These are phyloP conservation scores for Trigoniulus corallinus DNA, from an alignment of 1,140 invertebrate species.

Conservation along the genomic window DNA sequence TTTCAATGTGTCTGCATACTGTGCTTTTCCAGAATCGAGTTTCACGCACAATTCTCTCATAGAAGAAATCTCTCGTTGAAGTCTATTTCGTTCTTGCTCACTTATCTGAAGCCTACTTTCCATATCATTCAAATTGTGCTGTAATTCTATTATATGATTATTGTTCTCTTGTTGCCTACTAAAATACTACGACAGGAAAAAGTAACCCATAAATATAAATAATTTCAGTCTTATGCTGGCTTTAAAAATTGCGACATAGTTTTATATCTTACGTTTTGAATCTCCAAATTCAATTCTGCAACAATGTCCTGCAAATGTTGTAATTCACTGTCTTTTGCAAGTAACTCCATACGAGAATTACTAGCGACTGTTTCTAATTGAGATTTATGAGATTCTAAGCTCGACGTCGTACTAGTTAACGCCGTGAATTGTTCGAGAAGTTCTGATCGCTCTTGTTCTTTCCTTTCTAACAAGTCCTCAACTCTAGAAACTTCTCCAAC, in stretches of 20 bases:
- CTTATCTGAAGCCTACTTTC: neutral
- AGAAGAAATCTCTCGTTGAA: neutral
- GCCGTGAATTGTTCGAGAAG: constrained; percentile 1
- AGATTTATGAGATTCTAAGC: constrained; percentile 1
- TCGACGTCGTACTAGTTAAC: neutral
- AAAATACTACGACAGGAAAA: neutral
- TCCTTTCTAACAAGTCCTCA: neutral
- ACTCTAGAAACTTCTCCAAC: neutral
- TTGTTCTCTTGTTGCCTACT: neutral
- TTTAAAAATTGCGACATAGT: too few species aligned
- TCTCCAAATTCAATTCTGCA: neutral
- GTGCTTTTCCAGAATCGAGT: neutral
- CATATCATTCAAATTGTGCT: neutral
- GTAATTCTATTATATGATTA: neutral
- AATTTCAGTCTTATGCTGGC: too few species aligned
- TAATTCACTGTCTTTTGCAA: constrained; percentile 1
- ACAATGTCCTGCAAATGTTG: neutral
- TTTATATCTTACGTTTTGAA: neutral
- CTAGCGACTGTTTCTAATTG: neutral
- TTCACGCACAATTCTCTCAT: neutral
- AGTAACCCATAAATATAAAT: neutral
- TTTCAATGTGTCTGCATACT: too few species aligned
- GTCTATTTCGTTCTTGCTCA: neutral
- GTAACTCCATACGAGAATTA: neutral
- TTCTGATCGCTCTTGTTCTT: neutral